A percentile compares a stretch with the other conserved stretches of the same genome.
phyloP scores from a whole-genome alignment of 1,140 invertebrate genomes.

The Epicauta chinensis region DNA sequence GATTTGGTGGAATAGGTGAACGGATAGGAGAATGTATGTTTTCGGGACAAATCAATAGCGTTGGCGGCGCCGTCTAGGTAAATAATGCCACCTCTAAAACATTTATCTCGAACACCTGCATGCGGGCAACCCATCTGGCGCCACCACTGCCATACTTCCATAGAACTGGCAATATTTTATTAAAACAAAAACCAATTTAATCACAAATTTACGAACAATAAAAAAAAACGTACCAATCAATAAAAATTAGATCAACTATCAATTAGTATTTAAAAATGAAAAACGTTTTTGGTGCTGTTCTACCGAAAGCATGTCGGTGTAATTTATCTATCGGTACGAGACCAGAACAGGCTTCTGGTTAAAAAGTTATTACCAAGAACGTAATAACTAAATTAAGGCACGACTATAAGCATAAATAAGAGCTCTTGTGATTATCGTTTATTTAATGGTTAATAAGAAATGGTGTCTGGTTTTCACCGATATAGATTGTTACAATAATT shows the following conservation, averaged over 20 bases:
- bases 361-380: conserved; percentile 7
- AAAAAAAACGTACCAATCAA: background rate
- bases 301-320: too few species aligned
- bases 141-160: conserved; percentile 1
- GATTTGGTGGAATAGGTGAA: conserved; percentile 17
- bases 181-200: too few species aligned
- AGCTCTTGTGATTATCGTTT: conserved; percentile 6
- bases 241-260: too few species aligned
- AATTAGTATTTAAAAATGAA: too few species aligned
- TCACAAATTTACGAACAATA: background rate
- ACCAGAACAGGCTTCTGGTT: conserved; percentile 5
- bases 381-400: conserved; percentile 13
- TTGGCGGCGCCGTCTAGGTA: conserved; percentile 19
- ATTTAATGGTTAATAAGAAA: conserved; percentile 6
- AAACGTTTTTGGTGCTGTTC: too few species aligned
- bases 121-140: conserved; percentile 29
- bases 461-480: conserved; percentile 8
- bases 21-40: conserved; percentile 15
- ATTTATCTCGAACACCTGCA: conserved; percentile 34
- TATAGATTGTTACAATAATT: conserved; percentile 8
- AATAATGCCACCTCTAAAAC: conserved; percentile 30
- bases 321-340: conserved; percentile 4
- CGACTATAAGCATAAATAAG: conserved; percentile 9
- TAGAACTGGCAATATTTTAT: background rate
- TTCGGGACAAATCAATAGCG: too few species aligned